These are phyloP conservation scores for Oophaga sylvatica DNA, from an alignment of 2,797 vertebrate species.

Conservation along the genomic window DNA sequence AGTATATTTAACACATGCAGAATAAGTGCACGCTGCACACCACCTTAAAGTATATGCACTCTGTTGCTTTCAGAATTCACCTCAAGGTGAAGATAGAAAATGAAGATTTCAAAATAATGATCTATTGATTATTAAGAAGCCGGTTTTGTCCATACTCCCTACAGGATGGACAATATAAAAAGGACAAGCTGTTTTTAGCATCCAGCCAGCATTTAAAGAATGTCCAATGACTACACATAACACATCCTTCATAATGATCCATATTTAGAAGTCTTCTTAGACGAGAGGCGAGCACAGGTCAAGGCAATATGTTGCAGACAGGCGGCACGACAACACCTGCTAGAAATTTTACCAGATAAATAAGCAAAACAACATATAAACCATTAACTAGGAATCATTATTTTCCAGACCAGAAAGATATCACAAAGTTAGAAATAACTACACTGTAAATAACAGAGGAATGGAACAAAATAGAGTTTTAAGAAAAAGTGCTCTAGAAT, in stretches of 20 bases:
- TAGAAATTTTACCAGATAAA: slow-evolving; percentile 9
- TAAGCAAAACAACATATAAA: slow-evolving; percentile 18
- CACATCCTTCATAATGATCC: slow-evolving; percentile 12
- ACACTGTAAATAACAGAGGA: neutral
- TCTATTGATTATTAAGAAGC: neutral
- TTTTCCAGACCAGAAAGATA: neutral
- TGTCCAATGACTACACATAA: neutral
- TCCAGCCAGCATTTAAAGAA: neutral
- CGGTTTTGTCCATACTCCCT: neutral
- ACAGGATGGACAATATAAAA: neutral
- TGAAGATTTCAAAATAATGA: slow-evolving; percentile 4
- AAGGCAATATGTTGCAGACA: slow-evolving; percentile 1
- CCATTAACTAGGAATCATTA: neutral
- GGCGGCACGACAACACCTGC: neutral
- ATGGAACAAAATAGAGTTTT: too few relatives aligned
- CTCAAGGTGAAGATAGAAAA: neutral
- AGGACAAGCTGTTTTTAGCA: neutral
- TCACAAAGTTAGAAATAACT: neutral
- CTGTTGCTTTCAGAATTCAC: neutral
- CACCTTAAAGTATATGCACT: too few relatives aligned
- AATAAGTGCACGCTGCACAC: too few relatives aligned
- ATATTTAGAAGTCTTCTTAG: slow-evolving; percentile 23
- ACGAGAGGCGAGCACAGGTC: slow-evolving; percentile 6
- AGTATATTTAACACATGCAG: neutral
- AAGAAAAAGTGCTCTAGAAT: too few relatives aligned